Evolutionary conservation across 2,113 vertebrate genomes (phyloP).

Genomic region (Geothlypis trichas): DNA sequence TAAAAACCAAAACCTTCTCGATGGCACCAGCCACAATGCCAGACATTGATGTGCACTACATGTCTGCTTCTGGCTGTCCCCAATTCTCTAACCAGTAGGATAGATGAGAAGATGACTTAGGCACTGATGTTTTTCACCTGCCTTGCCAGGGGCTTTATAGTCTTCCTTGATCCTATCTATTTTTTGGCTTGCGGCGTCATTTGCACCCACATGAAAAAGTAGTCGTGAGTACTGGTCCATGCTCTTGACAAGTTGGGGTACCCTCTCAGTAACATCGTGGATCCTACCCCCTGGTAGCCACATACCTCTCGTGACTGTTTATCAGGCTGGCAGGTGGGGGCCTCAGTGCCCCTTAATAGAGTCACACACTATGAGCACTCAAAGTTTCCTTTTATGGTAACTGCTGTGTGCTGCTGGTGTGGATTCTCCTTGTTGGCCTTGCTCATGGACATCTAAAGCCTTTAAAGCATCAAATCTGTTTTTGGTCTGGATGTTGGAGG

Average conservation of each 20-base stretch:
- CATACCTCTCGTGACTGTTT: background rate
- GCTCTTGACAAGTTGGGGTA: background rate
- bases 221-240: background rate
- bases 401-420: background rate
- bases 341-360: background rate
- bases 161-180: background rate
- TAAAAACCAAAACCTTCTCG: background rate
- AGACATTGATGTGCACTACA: background rate
- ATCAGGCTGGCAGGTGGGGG: background rate
- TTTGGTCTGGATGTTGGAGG: background rate
- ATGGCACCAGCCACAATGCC: background rate
- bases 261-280: background rate
- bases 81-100: background rate
- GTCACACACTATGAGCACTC: background rate
- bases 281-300: background rate
- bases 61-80: background rate
- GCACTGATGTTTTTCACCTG: background rate
- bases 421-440: background rate
- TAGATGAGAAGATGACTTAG: background rate
- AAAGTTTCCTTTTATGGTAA: background rate
- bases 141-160: background rate
- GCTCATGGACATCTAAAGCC: background rate
- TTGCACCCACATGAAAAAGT: background rate
- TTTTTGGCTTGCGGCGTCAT: background rate
- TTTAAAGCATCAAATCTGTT: background rate